These are phyloP conservation scores for Centropyge bicolor DNA, from an alignment of 2,797 vertebrate genomes.

Conservation along the genomic window DNA sequence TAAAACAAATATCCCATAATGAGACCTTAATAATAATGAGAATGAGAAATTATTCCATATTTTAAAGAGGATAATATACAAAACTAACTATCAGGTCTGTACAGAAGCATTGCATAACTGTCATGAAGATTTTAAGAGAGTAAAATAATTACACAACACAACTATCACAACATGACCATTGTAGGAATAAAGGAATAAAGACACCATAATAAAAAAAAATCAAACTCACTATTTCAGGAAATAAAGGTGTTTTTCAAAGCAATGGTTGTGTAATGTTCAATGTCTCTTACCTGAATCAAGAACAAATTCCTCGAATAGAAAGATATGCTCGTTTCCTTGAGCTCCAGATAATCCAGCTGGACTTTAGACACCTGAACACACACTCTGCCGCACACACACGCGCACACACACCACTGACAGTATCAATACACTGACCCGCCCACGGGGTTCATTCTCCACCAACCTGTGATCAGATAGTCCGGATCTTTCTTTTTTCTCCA, in stretches of 20 bases:
- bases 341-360: slow-evolving; percentile 58
- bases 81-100: not conserved
- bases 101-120: not conserved
- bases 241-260: not conserved
- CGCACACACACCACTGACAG: slow-evolving; percentile 31
- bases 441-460: too few species aligned
- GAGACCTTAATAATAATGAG: too few species aligned
- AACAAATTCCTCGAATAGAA: slow-evolving; percentile 20
- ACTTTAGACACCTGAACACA: slow-evolving; percentile 59
- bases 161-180: not conserved
- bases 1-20: not conserved
- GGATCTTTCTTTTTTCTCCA: too few species aligned
- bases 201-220: not conserved
- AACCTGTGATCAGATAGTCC: not conserved
- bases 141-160: not conserved
- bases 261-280: not conserved
- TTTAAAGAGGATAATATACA: not conserved
- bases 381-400: slow-evolving; percentile 2
- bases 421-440: slow-evolving; percentile 1
- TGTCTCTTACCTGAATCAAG: slow-evolving; percentile 63
- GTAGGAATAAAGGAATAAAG: not conserved
- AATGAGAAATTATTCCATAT: not conserved
- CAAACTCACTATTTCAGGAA: not conserved
- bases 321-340: slow-evolving; percentile 26
- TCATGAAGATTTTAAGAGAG: not conserved